phyloP scores from a whole-genome alignment of 2,888 invertebrate genomes.

The Hypsopygia costalis region DNA sequence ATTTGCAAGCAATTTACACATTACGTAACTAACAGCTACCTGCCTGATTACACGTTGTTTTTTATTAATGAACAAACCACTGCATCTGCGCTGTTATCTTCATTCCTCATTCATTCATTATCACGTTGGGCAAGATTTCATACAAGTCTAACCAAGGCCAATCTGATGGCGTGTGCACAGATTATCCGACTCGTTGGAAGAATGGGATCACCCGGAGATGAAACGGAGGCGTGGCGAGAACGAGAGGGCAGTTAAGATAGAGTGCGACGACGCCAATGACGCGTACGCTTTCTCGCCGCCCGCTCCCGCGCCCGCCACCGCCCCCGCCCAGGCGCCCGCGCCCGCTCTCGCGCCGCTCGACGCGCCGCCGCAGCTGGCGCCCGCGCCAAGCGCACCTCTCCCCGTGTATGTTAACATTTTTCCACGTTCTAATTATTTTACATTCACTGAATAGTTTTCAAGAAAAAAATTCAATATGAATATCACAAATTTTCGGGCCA shows the following conservation, averaged over 20 bases:
- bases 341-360: conserved; percentile 26
- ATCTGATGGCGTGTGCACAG: conserved; percentile 49
- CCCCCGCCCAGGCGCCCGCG: conserved; percentile 55
- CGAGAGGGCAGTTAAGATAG: conserved; percentile 85
- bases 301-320: conserved; percentile 34
- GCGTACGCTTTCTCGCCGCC: conserved; percentile 84
- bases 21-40: too few species aligned
- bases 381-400: conserved; percentile 32
- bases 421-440: conserved; percentile 4
- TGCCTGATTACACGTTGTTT: too few species aligned
- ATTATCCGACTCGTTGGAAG: conserved; percentile 68
- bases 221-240: conserved; percentile 80
- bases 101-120: background rate
- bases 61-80: background rate
- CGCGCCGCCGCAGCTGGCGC: conserved; percentile 23
- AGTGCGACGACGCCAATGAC: conserved; percentile 86
- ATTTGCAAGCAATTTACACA: too few species aligned
- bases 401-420: conserved; percentile 40
- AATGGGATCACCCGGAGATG: conserved; percentile 70
- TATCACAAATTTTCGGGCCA: background rate
- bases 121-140: background rate
- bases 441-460: background rate
- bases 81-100: background rate
- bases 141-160: conserved; percentile 1
- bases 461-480: too few species aligned